These are phyloP conservation scores for Odobenus rosmarus DNA, from an alignment of 2,113 vertebrate species.

Conservation along the genomic window DNA sequence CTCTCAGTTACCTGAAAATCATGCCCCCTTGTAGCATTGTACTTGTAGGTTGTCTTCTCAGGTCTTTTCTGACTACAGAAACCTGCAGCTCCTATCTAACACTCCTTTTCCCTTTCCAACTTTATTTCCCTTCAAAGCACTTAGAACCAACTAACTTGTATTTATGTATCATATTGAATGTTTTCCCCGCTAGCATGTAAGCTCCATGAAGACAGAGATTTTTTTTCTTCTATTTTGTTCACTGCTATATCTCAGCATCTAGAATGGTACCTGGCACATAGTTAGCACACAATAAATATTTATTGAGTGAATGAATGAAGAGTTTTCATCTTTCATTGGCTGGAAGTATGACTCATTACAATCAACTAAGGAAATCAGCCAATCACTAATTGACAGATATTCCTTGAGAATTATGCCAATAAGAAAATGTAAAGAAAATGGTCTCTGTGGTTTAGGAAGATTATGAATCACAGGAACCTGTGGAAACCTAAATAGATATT, in stretches of 20 bases:
- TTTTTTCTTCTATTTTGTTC: background rate
- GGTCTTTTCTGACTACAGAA: background rate
- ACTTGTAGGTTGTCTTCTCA: background rate
- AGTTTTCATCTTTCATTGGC: slow-evolving; percentile 1
- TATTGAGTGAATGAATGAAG: background rate
- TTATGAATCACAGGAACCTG: background rate
- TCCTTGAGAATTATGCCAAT: background rate
- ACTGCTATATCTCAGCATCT: background rate
- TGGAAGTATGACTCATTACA: background rate
- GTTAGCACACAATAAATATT: background rate
- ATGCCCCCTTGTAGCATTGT: background rate
- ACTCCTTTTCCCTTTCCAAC: background rate
- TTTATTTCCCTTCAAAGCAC: background rate
- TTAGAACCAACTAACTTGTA: background rate
- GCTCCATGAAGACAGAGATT: background rate
- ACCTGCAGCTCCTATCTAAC: background rate
- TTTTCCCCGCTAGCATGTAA: background rate
- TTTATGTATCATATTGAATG: background rate
- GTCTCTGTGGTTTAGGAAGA: background rate
- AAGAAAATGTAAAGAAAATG: background rate
- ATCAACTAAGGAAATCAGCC: background rate
- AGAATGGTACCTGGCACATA: background rate
- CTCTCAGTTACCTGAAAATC: background rate
- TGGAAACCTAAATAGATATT: background rate
- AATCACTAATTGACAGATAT: background rate